Percentiles rank a stretch among this genome's conserved stretches.
Conservation (phyloP, 2,888 invertebrate species). For the Drosophila niveifrons region DNA sequence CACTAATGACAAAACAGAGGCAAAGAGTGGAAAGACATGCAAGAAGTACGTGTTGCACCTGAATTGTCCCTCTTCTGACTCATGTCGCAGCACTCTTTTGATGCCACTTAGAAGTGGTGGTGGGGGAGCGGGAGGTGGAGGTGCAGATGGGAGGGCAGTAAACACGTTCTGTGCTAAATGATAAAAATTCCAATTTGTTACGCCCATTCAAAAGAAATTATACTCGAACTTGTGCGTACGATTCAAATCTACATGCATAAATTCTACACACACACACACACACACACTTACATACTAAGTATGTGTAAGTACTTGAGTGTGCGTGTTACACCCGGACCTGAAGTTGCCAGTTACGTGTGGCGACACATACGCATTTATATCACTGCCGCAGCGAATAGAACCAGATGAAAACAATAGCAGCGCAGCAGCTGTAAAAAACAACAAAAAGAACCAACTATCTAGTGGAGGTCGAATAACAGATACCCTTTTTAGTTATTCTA, state of each 20-base stretch:
- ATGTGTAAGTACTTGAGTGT: conserved; percentile 8
- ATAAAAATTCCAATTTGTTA: conserved; percentile 62
- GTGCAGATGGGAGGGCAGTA: background rate
- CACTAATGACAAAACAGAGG: conserved; percentile 4
- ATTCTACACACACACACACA: conserved; percentile 16
- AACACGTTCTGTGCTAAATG: conserved; percentile 60
- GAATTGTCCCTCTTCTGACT: conserved; percentile 5
- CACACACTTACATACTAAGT: background rate
- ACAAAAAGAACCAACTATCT: background rate
- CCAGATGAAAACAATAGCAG: conserved; percentile 39
- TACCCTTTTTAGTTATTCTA: background rate
- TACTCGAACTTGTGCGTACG: conserved; percentile 45
- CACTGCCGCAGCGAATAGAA: conserved; percentile 28
- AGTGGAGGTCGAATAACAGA: background rate
- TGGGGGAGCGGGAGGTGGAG: background rate
- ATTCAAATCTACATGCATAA: conserved; percentile 36
- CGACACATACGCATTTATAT: conserved; percentile 18
- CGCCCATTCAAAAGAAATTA: conserved; percentile 52
- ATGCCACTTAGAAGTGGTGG: background rate
- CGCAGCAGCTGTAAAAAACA: conserved; percentile 19
- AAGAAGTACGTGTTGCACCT: conserved; percentile 58
- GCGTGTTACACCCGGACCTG: conserved; percentile 34
- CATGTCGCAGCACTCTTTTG: background rate
- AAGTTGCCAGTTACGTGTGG: conserved; percentile 23
- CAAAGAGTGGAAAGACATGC: background rate